These are phyloP conservation scores for Serilophus lunatus DNA, from an alignment of 2,113 vertebrate species.

Conservation along the genomic window DNA sequence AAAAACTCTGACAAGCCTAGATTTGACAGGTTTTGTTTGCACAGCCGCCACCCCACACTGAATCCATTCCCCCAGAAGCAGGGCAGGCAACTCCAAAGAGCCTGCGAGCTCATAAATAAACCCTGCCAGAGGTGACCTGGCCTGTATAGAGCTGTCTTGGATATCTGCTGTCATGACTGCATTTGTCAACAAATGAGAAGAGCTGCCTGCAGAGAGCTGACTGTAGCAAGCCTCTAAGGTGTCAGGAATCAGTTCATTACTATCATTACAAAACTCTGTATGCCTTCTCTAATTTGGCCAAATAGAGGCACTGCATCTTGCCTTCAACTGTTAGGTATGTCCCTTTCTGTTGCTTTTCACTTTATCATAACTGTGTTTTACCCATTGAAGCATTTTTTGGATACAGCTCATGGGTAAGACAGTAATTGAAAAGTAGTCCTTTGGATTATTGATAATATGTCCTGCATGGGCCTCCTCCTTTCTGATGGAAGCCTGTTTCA, in stretches of 20 bases:
- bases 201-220: constrained; percentile 22
- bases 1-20: neutral
- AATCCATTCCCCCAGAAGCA: neutral
- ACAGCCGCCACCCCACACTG: neutral
- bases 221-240: neutral
- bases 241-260: neutral
- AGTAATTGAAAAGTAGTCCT: neutral
- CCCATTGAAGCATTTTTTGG: neutral
- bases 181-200: constrained; percentile 6
- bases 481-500: neutral
- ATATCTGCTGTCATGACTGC: neutral
- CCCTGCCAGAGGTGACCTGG: neutral
- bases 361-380: neutral
- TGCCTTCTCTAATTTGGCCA: neutral
- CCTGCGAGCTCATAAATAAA: neutral
- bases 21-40: neutral
- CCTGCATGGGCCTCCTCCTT: neutral
- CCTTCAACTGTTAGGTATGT: neutral
- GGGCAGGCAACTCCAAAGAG: neutral
- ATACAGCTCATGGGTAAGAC: neutral
- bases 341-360: neutral
- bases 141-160: neutral
- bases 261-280: neutral
- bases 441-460: neutral
- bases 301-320: neutral